Conservation (phyloP, 2,888 invertebrate genomes). For the Lasius fuliginosus region DNA sequence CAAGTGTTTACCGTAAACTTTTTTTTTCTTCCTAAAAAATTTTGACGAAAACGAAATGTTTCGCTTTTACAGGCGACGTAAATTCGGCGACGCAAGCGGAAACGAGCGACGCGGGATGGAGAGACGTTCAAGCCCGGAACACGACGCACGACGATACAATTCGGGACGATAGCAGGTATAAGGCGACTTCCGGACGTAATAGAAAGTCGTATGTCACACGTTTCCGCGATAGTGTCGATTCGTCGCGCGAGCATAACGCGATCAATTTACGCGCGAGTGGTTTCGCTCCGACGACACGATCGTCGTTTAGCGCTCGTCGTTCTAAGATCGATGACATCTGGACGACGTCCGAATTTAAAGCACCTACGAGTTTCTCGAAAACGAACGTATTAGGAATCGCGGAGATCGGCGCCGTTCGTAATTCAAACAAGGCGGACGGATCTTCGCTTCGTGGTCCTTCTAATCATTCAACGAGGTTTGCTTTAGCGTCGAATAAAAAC, state of each 20-base stretch:
- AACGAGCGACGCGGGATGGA: slow-evolving; percentile 65
- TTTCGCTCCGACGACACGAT: background rate
- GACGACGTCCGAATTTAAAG: slow-evolving; percentile 32
- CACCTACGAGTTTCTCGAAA: background rate
- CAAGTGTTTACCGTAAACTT: background rate
- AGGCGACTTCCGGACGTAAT: slow-evolving; percentile 78
- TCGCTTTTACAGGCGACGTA: slow-evolving; percentile 55
- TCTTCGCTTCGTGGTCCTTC: background rate
- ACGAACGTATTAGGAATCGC: background rate
- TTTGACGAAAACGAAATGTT: background rate
- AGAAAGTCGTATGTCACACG: slow-evolving; percentile 74
- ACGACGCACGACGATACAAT: slow-evolving; percentile 67
- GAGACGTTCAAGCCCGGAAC: slow-evolving; percentile 52
- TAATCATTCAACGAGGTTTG: background rate
- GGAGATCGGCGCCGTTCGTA: background rate
- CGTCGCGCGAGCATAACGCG: slow-evolving; percentile 24
- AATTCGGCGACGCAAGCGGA: slow-evolving; percentile 30
- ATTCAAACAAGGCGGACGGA: background rate
- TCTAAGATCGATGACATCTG: slow-evolving; percentile 44
- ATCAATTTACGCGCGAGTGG: slow-evolving; percentile 17
- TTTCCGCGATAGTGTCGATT: slow-evolving; percentile 64
- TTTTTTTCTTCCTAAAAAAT: background rate
- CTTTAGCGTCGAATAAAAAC: background rate
- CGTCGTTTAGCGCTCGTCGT: slow-evolving; percentile 34
- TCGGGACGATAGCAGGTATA: slow-evolving; percentile 84